phyloP scores from a whole-genome alignment of 2,888 invertebrate species.

The Luffia ferchaultella region DNA sequence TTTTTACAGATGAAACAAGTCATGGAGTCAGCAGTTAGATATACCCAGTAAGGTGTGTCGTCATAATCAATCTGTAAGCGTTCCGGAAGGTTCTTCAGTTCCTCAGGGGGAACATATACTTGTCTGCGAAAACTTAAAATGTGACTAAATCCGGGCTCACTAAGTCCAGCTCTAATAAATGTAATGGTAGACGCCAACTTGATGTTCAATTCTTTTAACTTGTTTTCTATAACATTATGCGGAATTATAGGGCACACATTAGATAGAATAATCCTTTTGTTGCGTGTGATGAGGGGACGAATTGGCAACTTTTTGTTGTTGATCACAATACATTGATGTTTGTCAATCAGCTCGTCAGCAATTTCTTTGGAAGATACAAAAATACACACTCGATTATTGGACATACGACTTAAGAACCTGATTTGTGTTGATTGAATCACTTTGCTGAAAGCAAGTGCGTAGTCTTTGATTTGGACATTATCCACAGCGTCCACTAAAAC shows the following conservation, averaged over 20 bases:
- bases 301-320: slow-evolving; percentile 12
- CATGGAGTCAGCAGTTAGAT: slow-evolving; percentile 9
- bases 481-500: slow-evolving; percentile 13
- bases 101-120: slow-evolving; percentile 10
- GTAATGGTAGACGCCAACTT: background rate
- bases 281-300: slow-evolving; percentile 13
- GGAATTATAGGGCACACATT: slow-evolving; percentile 14
- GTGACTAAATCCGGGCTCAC: slow-evolving; percentile 2
- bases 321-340: slow-evolving; percentile 6
- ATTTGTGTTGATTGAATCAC: slow-evolving; percentile 7
- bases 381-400: slow-evolving; percentile 13
- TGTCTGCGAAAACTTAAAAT: slow-evolving; percentile 5
- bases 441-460: slow-evolving; percentile 8
- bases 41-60: slow-evolving; percentile 13
- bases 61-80: slow-evolving; percentile 11
- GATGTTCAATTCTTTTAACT: background rate
- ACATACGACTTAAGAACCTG: slow-evolving; percentile 11
- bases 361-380: slow-evolving; percentile 12
- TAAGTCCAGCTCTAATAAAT: slow-evolving; percentile 2
- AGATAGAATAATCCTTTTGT: slow-evolving; percentile 15
- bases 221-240: slow-evolving; percentile 2
- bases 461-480: slow-evolving; percentile 11
- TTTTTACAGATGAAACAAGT: slow-evolving; percentile 12
- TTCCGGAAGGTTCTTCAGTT: slow-evolving; percentile 7
- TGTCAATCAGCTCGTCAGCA: slow-evolving; percentile 9